Base-by-base conservation (phyloP, 2,888 invertebrate species). In the Julus scandinavius region DNA sequence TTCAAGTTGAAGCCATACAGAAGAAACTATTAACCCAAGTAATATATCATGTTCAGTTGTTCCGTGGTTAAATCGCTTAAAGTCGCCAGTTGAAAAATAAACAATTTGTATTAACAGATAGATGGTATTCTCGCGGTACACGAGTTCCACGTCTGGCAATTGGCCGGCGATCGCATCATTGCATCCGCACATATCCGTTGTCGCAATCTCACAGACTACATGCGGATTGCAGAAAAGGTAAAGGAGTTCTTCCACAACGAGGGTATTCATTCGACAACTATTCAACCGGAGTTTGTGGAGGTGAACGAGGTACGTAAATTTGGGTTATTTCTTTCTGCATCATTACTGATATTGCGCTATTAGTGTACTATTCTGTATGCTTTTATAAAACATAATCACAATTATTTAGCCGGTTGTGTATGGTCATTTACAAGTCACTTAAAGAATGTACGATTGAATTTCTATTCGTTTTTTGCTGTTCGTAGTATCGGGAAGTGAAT, bases 81-180 rank as follows among this genome's bases (percentile, higher is more conserved):
- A 15, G 41, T 40, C 13, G 38, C n/a, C 9, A 45, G 45, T 15
- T 85, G 72, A 29, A 45, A 38, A 20, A 17, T n/a, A 63, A 38
- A 40, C 72, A 20, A 38, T 80, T 49, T 58, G 17, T 87, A n/a
- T 87, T 90, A 90, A 9, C 90, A 93, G 93, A 92, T 99, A 45
- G 97, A 98, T 91, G 99, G 99, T 0, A 97, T 99, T 40, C 92
- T 98, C 88, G 98, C 98, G 0, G 98, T 99, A 1, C 99, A 99
- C 92, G 99, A 99, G 93, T 98, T 99, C 92, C 99, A 99, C 92
- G 97, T 99, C 13, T 99, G 99, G 99, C 99, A 99, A 93, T 93
- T 99, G 91, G 97, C 98, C 63, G 98, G 98, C 0, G 98, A 98
- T 93, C 95, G 98, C 90, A 98, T 99, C 90, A 98, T 99, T 90